A percentile compares a stretch with the other conserved stretches of the same genome.
phyloP scores from a whole-genome alignment of 2,888 invertebrate species.

The Drosophila anceps region DNA sequence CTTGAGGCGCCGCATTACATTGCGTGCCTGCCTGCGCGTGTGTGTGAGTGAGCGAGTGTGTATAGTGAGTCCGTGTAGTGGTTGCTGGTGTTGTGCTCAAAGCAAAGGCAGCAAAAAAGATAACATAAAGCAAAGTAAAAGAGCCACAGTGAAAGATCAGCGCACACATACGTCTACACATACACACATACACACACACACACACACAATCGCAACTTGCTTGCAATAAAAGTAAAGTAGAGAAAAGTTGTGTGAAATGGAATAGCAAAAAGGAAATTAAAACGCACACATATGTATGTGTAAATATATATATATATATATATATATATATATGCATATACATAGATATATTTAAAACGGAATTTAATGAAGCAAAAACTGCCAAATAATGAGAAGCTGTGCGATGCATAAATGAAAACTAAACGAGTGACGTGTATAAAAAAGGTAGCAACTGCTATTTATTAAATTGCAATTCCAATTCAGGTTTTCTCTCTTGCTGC shows the following conservation, averaged over 20 bases:
- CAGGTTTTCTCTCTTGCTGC: conserved; percentile 49
- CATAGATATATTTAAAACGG: conserved; percentile 38
- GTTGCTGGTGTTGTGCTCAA: conserved; percentile 44
- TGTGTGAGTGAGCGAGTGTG: conserved; percentile 24
- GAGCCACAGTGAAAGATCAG: conserved; percentile 75
- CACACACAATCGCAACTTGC: conserved; percentile 36
- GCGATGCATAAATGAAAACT: conserved; percentile 68
- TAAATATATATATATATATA: conserved; percentile 7
- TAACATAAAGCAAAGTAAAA: conserved; percentile 72
- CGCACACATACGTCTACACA: conserved; percentile 38
- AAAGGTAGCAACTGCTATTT: conserved; percentile 69
- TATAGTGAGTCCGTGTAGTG: conserved; percentile 34
- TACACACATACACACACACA: conserved; percentile 29
- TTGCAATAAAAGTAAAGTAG: conserved; percentile 69
- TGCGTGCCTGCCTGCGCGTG: conserved; percentile 62
- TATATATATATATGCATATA: conserved; percentile 7
- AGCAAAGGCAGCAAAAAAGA: conserved; percentile 67
- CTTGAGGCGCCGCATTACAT: conserved; percentile 72
- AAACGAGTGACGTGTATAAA: conserved; percentile 65
- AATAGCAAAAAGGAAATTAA: conserved; percentile 60
- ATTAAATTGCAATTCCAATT: conserved; percentile 73
- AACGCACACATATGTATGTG: conserved; percentile 25
- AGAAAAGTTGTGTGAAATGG: conserved; percentile 66
- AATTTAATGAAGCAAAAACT: conserved; percentile 67
- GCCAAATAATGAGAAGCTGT: conserved; percentile 59